phyloP scores from a whole-genome alignment of 2,888 invertebrate species.

The Linnaemya tessellans region DNA sequence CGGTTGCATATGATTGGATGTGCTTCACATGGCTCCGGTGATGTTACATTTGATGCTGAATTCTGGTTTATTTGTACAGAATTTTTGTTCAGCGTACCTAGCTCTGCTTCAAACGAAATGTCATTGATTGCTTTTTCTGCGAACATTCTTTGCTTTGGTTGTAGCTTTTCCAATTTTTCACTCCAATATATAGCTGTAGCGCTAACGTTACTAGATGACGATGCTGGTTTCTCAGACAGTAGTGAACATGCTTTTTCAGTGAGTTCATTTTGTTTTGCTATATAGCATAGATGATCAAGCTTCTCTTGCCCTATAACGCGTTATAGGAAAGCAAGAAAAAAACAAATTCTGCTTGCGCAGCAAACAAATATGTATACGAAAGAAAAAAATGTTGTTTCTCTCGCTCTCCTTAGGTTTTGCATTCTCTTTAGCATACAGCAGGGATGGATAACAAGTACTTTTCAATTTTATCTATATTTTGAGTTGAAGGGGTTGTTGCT shows the following conservation, averaged over 20 bases:
- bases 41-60: conserved; percentile 20
- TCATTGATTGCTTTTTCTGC: conserved; percentile 28
- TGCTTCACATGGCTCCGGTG: conserved; percentile 30
- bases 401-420: too few relatives aligned
- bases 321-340: too few relatives aligned
- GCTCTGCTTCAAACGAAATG: conserved; percentile 26
- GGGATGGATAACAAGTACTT: too few relatives aligned
- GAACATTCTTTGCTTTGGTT: conserved; percentile 48
- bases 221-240: conserved; percentile 45
- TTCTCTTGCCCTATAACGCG: too few relatives aligned
- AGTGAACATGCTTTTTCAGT: conserved; percentile 53
- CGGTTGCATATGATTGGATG: conserved; percentile 16
- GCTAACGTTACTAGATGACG: conserved; percentile 35
- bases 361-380: too few relatives aligned
- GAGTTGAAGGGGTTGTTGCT: too few relatives aligned
- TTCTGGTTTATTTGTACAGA: conserved; percentile 36
- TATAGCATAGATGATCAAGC: too few relatives aligned
- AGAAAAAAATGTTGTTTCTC: too few relatives aligned
- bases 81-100: conserved; percentile 20
- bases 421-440: too few relatives aligned
- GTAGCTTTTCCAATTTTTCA: conserved; percentile 65
- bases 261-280: conserved; percentile 54
- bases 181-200: conserved; percentile 55
- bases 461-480: too few relatives aligned
- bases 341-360: too few relatives aligned